Evolutionary conservation across 2,113 vertebrate species (phyloP).

Genomic region (Aegithalos caudatus): DNA sequence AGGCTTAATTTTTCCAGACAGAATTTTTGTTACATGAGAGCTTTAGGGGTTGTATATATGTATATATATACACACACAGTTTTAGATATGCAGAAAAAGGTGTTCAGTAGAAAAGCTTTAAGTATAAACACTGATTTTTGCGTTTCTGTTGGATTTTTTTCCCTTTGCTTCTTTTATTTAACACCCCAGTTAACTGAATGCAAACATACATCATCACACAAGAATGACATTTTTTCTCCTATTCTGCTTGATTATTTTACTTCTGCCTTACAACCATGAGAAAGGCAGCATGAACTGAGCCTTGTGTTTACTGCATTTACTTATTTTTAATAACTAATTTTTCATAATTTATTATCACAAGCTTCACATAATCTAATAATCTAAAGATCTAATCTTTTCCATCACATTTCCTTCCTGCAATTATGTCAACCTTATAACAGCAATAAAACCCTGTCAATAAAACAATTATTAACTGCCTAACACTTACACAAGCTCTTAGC

Average conservation of each 20-base stretch:
- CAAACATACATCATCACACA: not conserved
- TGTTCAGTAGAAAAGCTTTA: not conserved
- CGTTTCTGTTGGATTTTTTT: not conserved
- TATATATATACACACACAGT: not conserved
- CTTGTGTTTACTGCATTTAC: not conserved
- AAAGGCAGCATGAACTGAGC: not conserved
- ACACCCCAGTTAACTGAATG: not conserved
- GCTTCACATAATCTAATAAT: not conserved
- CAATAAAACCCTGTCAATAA: not conserved
- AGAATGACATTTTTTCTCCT: not conserved
- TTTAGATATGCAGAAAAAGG: not conserved
- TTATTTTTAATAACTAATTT: not conserved
- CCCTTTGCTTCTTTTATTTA: not conserved
- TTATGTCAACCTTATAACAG: not conserved
- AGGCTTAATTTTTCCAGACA: not conserved
- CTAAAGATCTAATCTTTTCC: not conserved
- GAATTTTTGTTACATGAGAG: not conserved
- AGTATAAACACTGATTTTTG: not conserved
- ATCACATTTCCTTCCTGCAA: not conserved
- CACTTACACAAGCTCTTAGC: not conserved
- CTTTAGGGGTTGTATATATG: not conserved
- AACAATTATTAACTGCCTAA: not conserved
- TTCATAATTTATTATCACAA: not conserved
- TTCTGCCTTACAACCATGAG: not conserved
- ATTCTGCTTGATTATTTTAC: not conserved